These are phyloP conservation scores for Leptocoma aspasia DNA, from an alignment of 2,113 vertebrate genomes.

Conservation along the genomic window DNA sequence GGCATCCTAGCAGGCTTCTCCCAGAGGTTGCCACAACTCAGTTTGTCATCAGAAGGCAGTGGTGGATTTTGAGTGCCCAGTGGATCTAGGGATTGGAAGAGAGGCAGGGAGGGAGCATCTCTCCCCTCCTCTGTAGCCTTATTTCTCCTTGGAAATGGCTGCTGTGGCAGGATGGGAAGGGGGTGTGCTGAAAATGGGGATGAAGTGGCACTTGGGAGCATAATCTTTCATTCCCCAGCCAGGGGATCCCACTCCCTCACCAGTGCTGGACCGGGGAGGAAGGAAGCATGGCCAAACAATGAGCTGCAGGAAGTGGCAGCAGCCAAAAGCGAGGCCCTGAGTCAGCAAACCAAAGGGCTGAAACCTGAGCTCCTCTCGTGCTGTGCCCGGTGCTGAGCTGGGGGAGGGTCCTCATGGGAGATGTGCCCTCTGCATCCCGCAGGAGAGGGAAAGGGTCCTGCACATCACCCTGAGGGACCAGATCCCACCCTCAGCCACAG, in stretches of 20 bases:
- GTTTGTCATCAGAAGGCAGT: background rate
- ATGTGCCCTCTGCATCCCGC: background rate
- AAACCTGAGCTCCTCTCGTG: fast-evolving
- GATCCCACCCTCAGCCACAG: background rate
- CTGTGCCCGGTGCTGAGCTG: background rate
- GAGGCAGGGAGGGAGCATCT: background rate
- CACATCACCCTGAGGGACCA: background rate
- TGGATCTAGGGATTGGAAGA: background rate
- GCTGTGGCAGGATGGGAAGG: background rate
- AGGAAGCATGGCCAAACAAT: background rate
- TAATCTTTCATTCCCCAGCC: background rate
- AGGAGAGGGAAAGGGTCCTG: background rate
- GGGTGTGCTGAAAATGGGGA: background rate
- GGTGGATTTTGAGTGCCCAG: background rate
- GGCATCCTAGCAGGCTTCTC: background rate
- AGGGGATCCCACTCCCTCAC: background rate
- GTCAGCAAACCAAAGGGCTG: background rate
- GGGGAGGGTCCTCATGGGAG: background rate
- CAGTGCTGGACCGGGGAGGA: fast-evolving
- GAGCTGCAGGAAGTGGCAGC: background rate
- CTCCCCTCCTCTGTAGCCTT: background rate
- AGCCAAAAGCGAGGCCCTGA: background rate
- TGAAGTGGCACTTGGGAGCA: background rate
- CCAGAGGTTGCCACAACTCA: background rate
- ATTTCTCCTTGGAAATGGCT: background rate